Percentiles rank a stretch among this genome's conserved stretches.
phyloP scores from a whole-genome alignment of 2,113 vertebrate species.

The Myxocyprinus asiaticus region DNA sequence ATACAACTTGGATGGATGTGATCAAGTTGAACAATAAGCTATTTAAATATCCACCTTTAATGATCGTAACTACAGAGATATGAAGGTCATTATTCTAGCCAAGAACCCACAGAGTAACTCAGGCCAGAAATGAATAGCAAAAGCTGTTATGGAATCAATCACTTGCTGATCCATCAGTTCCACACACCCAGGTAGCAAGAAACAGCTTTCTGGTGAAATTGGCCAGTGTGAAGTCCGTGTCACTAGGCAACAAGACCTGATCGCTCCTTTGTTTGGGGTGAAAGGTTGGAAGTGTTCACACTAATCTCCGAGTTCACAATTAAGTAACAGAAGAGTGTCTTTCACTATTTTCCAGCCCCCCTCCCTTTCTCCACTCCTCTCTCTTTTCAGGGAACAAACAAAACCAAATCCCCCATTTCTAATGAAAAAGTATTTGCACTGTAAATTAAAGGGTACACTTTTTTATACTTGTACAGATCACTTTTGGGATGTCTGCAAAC shows the following conservation, averaged over 20 bases:
- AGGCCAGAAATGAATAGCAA: conserved; percentile 40
- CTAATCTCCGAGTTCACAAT: conserved; percentile 92
- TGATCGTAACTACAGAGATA: background rate
- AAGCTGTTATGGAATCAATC: conserved; percentile 16
- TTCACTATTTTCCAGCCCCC: conserved; percentile 43
- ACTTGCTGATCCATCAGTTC: conserved; percentile 18
- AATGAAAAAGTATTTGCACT: conserved; percentile 83
- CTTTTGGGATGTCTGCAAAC: conserved; percentile 76
- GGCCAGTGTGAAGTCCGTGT: conserved; percentile 72
- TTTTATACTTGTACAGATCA: conserved; percentile 64
- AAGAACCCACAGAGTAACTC: conserved; percentile 53
- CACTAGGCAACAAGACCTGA: conserved; percentile 89
- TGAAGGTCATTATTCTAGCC: background rate
- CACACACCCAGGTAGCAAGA: conserved; percentile 47
- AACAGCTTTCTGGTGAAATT: conserved; percentile 54
- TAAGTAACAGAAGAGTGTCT: conserved; percentile 82
- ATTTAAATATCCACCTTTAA: background rate
- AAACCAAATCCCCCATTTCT: conserved; percentile 70
- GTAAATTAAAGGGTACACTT: conserved; percentile 74
- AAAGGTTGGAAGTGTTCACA: conserved; percentile 91
- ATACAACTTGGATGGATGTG: background rate
- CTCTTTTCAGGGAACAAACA: conserved; percentile 69
- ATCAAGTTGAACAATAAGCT: background rate
- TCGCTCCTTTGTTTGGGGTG: conserved; percentile 88
- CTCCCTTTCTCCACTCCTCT: conserved; percentile 59